A percentile compares a stretch with the other conserved stretches of the same genome.
These are phyloP conservation scores for Acanthurus tractus DNA, from an alignment of 2,797 vertebrate genomes.

Conservation along the genomic window DNA sequence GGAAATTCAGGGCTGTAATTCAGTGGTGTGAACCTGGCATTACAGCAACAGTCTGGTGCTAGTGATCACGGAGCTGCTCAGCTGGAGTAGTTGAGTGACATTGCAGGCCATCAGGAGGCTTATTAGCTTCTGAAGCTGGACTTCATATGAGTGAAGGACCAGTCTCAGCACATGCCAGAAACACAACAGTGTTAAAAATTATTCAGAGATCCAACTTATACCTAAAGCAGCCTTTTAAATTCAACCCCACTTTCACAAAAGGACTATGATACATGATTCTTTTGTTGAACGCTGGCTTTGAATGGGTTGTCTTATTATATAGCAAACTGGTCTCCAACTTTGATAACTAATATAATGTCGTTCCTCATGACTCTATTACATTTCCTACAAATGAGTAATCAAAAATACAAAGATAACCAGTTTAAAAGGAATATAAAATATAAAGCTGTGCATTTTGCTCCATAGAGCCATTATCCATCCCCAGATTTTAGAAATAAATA, in stretches of 20 bases:
- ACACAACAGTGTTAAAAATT: neutral
- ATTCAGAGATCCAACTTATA: constrained; percentile 4
- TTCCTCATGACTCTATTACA: too few relatives aligned
- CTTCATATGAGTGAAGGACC: neutral
- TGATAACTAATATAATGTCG: neutral
- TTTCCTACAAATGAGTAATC: neutral
- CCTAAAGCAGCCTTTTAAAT: neutral
- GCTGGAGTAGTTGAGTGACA: constrained; percentile 5
- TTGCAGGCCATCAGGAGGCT: constrained; percentile 5
- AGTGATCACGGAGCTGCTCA: constrained; percentile 14
- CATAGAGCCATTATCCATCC: neutral
- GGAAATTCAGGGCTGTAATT: too few relatives aligned
- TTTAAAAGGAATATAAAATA: neutral
- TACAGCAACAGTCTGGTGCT: too few relatives aligned
- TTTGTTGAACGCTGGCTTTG: neutral
- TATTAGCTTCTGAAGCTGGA: neutral
- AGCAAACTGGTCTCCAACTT: neutral
- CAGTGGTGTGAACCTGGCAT: too few relatives aligned
- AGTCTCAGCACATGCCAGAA: neutral
- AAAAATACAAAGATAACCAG: neutral
- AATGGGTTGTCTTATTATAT: neutral
- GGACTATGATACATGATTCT: neutral
- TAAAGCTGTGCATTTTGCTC: neutral
- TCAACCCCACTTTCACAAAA: neutral
- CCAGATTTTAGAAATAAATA: neutral